Base-by-base conservation (phyloP, 2,888 invertebrate genomes). In the Steromphala cineraria region DNA sequence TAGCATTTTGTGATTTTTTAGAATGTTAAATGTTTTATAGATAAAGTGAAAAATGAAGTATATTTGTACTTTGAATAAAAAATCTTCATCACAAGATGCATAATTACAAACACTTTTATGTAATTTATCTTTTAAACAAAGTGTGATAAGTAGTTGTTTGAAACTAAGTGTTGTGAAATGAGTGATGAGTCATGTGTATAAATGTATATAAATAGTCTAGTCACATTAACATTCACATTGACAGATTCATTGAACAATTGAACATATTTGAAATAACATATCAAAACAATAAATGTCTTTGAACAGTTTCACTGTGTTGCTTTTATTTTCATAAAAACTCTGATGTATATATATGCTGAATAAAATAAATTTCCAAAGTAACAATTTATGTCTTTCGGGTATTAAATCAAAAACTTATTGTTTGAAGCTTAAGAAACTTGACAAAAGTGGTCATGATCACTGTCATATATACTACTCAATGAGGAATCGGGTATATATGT, bases 161-260 rank as follows among this genome's bases (percentile, higher is more conserved):
- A 40, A 36, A 17, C 15, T 40, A 36, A 19, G 36, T 71, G 71
- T 71, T 17, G 71, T 71, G 31, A 31, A 15, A 21, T 4, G 40
- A 24, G 56, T 36, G 36, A 28, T 19, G n/a, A 36, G 28, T 28
- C 71, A 17, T 36, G 19, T 71, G 71, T 71, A 71, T 71, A 71
- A 71, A 71, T 71, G 71, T 71, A 71, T 71, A 71, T 71, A 71
- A 17, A 31, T 71, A 71, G 71, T 71, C 71, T 71, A 71, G 71
- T 71, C 71, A 71, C 31, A 71, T 28, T 71, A 40, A 19, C 71
- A 71, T 71, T 71, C 31, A 71, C 71, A 56, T 21, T 36, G 36
- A 36, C 28, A 36, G 19, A 19, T n/a, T 36, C 28, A 15, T 62
- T 24, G 28, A 56, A 56, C 19, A 8, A 31, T 28, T 67, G 67